These are phyloP conservation scores for Parnassius apollo DNA, from an alignment of 2,888 invertebrate genomes.

Conservation along the genomic window DNA sequence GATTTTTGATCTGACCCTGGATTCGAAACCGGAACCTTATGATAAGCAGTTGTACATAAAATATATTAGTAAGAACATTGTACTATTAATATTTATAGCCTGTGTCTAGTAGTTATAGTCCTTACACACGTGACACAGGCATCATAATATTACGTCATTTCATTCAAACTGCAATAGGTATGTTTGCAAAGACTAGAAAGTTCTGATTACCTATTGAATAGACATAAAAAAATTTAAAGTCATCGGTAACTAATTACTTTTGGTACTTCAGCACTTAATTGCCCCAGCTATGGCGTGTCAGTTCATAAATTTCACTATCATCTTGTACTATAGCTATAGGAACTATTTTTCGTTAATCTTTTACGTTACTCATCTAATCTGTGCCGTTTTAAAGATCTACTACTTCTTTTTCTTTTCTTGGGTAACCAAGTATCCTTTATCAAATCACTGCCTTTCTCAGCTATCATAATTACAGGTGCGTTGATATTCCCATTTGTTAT, in stretches of 20 bases:
- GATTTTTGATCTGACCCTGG: too few species aligned
- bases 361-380: slow-evolving; percentile 44
- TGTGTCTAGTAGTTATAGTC: too few species aligned
- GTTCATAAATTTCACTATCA: slow-evolving; percentile 42
- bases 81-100: too few species aligned
- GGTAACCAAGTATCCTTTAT: slow-evolving; percentile 86
- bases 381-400: slow-evolving; percentile 51
- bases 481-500: slow-evolving; percentile 94
- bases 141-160: too few species aligned
- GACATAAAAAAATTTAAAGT: slow-evolving; percentile 11
- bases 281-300: slow-evolving; percentile 18
- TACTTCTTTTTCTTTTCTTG: slow-evolving; percentile 44
- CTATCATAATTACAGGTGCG: slow-evolving; percentile 93
- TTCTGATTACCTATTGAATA: slow-evolving; percentile 10
- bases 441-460: slow-evolving; percentile 91
- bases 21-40: too few species aligned
- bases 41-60: too few species aligned
- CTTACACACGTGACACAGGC: too few species aligned
- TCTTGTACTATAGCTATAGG: slow-evolving; percentile 52
- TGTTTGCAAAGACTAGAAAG: slow-evolving; percentile 30
- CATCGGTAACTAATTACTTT: slow-evolving; percentile 31
- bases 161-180: too few species aligned
- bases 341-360: slow-evolving; percentile 38
- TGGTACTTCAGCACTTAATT: slow-evolving; percentile 33
- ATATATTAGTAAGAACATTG: too few species aligned